Conservation (phyloP, 2,113 vertebrate species). For the Synchiropus splendidus region DNA sequence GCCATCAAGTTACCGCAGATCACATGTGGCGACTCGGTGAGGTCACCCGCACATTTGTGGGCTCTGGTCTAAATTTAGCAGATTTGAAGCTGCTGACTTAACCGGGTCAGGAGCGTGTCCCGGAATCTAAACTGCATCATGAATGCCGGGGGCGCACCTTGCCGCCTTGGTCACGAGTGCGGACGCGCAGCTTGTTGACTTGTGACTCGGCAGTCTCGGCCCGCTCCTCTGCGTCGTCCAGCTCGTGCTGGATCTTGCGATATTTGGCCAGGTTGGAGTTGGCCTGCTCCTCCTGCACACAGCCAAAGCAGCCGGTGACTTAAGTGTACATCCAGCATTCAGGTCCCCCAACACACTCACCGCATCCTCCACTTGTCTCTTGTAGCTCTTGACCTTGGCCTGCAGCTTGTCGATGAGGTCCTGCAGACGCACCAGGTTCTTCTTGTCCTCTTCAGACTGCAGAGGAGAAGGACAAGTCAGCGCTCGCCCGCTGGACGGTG, state of each 20-base stretch:
- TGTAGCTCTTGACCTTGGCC: conserved; percentile 89
- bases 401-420: conserved; percentile 91
- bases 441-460: conserved; percentile 85
- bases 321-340: neutral
- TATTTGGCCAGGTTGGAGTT: conserved; percentile 84
- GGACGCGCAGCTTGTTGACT: conserved; percentile 82
- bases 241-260: conserved; percentile 83
- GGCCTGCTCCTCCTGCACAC: conserved; percentile 78
- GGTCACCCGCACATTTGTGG: neutral
- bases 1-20: no score
- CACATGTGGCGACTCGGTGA: no score
- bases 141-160: no score
- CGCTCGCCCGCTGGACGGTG: neutral
- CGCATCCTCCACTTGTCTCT: conserved; percentile 86
- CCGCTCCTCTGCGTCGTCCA: conserved; percentile 81
- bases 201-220: conserved; percentile 82
- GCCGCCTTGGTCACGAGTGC: conserved; percentile 72
- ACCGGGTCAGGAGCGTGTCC: neutral
- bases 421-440: conserved; percentile 84
- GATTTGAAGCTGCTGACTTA: neutral
- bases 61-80: neutral
- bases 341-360: conserved; percentile 64
- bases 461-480: conserved; percentile 5
- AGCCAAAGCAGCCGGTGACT: neutral
- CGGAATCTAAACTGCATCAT: no score